phyloP scores from a whole-genome alignment of 2,797 vertebrate genomes.

The Sphaeramia orbicularis region DNA sequence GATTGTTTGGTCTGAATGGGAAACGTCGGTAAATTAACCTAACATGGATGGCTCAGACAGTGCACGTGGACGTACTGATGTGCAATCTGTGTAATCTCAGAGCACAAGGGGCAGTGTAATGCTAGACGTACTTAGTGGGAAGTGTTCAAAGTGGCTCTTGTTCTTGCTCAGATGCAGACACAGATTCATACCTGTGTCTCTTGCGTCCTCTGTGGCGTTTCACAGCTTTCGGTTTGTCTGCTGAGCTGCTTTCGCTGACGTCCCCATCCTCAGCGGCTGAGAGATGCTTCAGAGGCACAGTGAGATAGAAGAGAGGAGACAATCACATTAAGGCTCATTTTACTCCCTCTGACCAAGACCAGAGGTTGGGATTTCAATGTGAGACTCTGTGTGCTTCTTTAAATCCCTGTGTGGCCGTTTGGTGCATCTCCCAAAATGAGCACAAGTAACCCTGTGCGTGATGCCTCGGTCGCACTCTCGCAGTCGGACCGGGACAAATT shows the following conservation, averaged over 20 bases:
- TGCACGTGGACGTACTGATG: slow-evolving; percentile 53
- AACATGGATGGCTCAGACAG: slow-evolving; percentile 32
- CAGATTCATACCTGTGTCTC: background rate
- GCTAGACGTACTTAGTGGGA: slow-evolving; percentile 40
- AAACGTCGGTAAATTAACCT: slow-evolving; percentile 52
- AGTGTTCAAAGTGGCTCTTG: slow-evolving; percentile 38
- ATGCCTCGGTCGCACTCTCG: slow-evolving; percentile 30
- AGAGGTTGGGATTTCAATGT: slow-evolving; percentile 72
- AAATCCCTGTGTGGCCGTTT: slow-evolving; percentile 39
- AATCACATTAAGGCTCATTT: slow-evolving; percentile 72
- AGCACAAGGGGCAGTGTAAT: slow-evolving; percentile 19
- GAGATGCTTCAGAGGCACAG: slow-evolving; percentile 53
- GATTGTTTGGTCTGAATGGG: slow-evolving; percentile 56
- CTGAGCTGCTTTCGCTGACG: slow-evolving; percentile 52
- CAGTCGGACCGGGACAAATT: slow-evolving; percentile 45
- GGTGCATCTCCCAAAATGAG: slow-evolving; percentile 41
- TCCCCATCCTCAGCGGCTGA: slow-evolving; percentile 50
- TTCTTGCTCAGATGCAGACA: slow-evolving; percentile 22
- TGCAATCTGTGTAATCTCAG: slow-evolving; percentile 61
- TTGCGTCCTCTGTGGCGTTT: slow-evolving; percentile 11
- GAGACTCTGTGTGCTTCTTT: slow-evolving; percentile 29
- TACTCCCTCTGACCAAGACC: slow-evolving; percentile 53
- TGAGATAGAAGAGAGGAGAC: slow-evolving; percentile 70
- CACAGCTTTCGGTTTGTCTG: slow-evolving; percentile 35
- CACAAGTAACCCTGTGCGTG: background rate